These are phyloP conservation scores for Propithecus perrieri DNA, from an alignment of 2,797 vertebrate species.

Conservation along the genomic window DNA sequence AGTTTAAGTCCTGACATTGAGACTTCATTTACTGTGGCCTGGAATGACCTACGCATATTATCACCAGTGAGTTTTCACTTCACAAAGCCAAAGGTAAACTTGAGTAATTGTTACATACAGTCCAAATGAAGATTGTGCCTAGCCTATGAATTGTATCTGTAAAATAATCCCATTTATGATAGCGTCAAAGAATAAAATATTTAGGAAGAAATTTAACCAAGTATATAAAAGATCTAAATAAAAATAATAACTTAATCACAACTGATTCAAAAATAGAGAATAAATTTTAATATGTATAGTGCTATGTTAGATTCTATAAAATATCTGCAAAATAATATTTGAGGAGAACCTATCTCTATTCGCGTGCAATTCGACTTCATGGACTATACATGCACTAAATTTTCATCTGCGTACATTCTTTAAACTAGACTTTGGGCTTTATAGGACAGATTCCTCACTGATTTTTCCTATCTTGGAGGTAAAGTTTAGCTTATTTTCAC, in stretches of 20 bases:
- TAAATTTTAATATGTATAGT: not conserved
- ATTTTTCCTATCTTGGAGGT: not conserved
- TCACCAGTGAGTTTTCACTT: not conserved
- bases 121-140: constrained; percentile 31
- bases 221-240: not conserved
- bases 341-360: not conserved
- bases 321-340: not conserved
- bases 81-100: not conserved
- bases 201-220: not conserved
- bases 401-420: not conserved
- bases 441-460: not conserved
- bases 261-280: not conserved
- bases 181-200: not conserved
- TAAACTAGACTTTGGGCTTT: not conserved
- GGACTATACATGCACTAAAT: not conserved
- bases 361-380: not conserved
- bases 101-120: constrained; percentile 11
- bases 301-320: not conserved
- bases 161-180: not conserved
- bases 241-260: constrained; percentile 19
- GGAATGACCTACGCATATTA: constrained; percentile 51
- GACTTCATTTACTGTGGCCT: constrained; percentile 51
- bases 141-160: not conserved
- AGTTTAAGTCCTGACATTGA: constrained; percentile 52
- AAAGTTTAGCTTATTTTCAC: not conserved